Evolutionary conservation across 53 echinoderm and acorn worm species (phyloP).

Genomic region (Holothuria scabra): DNA sequence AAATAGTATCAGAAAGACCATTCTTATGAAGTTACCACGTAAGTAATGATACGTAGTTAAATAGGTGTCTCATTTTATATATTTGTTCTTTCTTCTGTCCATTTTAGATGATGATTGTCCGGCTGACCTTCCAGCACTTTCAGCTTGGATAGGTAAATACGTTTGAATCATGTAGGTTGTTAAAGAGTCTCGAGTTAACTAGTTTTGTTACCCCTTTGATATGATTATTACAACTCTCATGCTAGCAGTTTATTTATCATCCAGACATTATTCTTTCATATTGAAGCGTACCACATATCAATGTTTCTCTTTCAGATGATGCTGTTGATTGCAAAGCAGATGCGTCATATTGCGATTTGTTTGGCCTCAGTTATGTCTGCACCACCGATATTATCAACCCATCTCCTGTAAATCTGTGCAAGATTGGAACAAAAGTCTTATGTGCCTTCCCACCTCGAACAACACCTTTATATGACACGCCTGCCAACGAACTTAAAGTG

Average conservation of each 20-base stretch:
- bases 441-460: conserved; percentile 64
- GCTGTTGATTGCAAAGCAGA: conserved; percentile 64
- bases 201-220: too few species aligned
- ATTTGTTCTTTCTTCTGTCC: not conserved
- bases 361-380: conserved; percentile 80
- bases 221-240: too few species aligned
- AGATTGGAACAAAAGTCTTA: conserved; percentile 69
- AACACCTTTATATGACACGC: conserved; percentile 57
- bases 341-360: conserved; percentile 64
- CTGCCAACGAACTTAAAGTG: conserved; percentile 68
- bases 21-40: too few species aligned
- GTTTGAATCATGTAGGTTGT: too few species aligned
- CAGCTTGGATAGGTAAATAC: conserved; percentile 42
- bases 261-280: too few species aligned
- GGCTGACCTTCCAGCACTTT: conserved; percentile 13
- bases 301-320: conserved; percentile 52
- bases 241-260: too few species aligned
- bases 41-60: too few species aligned
- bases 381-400: conserved; percentile 57
- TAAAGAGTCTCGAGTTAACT: too few species aligned
- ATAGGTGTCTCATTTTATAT: too few species aligned
- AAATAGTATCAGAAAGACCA: too few species aligned
- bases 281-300: too few species aligned
- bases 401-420: conserved; percentile 52
- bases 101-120: conserved; percentile 41